phyloP scores from a whole-genome alignment of 2,113 vertebrate species.

The Poecilia latipinna region DNA sequence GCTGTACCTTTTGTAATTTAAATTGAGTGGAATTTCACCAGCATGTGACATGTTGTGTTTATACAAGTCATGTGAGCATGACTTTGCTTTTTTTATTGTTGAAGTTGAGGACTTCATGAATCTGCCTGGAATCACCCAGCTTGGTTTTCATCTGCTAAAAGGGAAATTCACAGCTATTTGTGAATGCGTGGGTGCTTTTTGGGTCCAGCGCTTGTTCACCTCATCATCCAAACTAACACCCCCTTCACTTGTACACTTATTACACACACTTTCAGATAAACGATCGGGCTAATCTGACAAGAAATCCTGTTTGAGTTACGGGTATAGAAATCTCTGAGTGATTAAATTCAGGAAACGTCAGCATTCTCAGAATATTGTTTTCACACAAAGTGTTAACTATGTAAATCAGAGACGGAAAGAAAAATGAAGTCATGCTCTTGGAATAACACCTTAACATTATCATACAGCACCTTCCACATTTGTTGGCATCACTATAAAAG shows the following conservation, averaged over 20 bases:
- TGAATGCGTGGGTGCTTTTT: slow-evolving; percentile 25
- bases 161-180: slow-evolving; percentile 50
- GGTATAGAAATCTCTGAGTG: not conserved
- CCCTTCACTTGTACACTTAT: slow-evolving; percentile 14
- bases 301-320: not conserved
- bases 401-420: too few species aligned
- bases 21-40: slow-evolving; percentile 5
- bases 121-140: slow-evolving; percentile 48
- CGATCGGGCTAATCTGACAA: slow-evolving; percentile 11
- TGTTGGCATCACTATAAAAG: too few species aligned
- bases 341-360: not conserved
- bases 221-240: slow-evolving; percentile 5
- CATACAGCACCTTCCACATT: too few species aligned
- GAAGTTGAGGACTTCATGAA: not conserved
- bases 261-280: not conserved
- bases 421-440: too few species aligned
- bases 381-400: too few species aligned
- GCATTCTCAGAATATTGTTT: not conserved
- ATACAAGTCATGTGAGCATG: slow-evolving; percentile 25
- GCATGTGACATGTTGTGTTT: slow-evolving; percentile 19
- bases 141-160: not conserved
- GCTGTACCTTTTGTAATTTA: too few species aligned
- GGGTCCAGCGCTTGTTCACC: slow-evolving; percentile 7
- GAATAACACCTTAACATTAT: too few species aligned
- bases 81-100: slow-evolving; percentile 10